These are phyloP conservation scores for Aromia moschata DNA, from an alignment of 2,888 invertebrate species.

Conservation along the genomic window DNA sequence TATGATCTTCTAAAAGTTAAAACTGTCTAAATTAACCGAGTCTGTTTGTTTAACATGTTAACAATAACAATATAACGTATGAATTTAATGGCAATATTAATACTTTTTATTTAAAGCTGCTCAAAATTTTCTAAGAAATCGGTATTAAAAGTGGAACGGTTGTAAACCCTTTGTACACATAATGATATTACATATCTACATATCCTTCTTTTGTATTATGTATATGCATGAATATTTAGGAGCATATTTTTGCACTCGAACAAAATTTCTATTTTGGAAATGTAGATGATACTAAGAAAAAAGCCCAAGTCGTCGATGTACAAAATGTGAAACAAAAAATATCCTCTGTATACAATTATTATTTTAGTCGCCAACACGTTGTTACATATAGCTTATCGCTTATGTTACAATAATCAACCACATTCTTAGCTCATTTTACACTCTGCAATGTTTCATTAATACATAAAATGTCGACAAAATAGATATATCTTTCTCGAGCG, in stretches of 20 bases:
- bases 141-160: slow-evolving; percentile 25
- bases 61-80: no score
- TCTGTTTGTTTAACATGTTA: slow-evolving; percentile 1
- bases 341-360: slow-evolving; percentile 15
- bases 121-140: slow-evolving; percentile 27
- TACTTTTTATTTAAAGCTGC: no score
- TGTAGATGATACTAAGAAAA: slow-evolving; percentile 11
- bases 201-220: slow-evolving; percentile 29
- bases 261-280: slow-evolving; percentile 25
- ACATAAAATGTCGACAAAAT: neutral
- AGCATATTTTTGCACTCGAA: slow-evolving; percentile 40
- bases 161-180: slow-evolving; percentile 33
- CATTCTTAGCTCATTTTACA: neutral
- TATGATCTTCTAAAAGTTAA: no score
- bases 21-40: neutral
- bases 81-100: slow-evolving; percentile 28
- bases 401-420: no score
- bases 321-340: slow-evolving; percentile 14
- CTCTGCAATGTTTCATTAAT: neutral
- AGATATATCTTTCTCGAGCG: no score
- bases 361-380: slow-evolving; percentile 7
- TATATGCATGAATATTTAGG: slow-evolving; percentile 34
- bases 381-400: slow-evolving; percentile 11
- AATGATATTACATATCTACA: slow-evolving; percentile 37
- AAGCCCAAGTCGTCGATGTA: slow-evolving; percentile 20